Evolutionary conservation across 1,140 invertebrate species (phyloP).

Genomic region (Drosophila tropicalis): DNA sequence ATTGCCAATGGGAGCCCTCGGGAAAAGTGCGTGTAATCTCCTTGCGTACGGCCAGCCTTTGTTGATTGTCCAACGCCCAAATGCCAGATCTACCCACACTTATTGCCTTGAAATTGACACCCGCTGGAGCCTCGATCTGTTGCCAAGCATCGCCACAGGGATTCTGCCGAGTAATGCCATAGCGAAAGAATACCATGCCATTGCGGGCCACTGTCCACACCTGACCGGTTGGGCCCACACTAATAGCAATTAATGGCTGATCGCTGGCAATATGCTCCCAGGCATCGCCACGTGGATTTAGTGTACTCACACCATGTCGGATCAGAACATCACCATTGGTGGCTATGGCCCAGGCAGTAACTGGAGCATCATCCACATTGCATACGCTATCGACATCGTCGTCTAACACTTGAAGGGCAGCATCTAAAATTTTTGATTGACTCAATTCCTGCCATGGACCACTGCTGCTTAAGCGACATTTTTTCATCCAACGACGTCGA

Average conservation of each 20-base stretch:
- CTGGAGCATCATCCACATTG: constrained; percentile 70
- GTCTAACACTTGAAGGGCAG: constrained; percentile 85
- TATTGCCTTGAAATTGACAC: constrained; percentile 89
- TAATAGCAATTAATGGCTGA: constrained; percentile 90
- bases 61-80: constrained; percentile 88
- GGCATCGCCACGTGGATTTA: constrained; percentile 87
- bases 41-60: constrained; percentile 87
- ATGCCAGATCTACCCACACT: constrained; percentile 89
- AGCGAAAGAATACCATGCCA: constrained; percentile 91
- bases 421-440: constrained; percentile 91
- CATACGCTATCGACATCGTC: constrained; percentile 57
- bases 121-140: constrained; percentile 78
- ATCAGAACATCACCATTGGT: constrained; percentile 92
- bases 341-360: constrained; percentile 92
- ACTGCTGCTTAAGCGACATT: constrained; percentile 90
- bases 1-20: constrained; percentile 90
- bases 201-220: constrained; percentile 95
- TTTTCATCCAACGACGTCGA: constrained; percentile 92
- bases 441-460: constrained; percentile 95
- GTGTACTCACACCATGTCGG: constrained; percentile 88
- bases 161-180: constrained; percentile 87
- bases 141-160: constrained; percentile 85
- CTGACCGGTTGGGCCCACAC: constrained; percentile 86
- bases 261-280: constrained; percentile 93
- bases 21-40: constrained; percentile 88